Evolutionary conservation across 2,888 invertebrate genomes (phyloP), one percentile per base, ranked within the genome.

Genomic region (Dascillus cervinus): DNA sequence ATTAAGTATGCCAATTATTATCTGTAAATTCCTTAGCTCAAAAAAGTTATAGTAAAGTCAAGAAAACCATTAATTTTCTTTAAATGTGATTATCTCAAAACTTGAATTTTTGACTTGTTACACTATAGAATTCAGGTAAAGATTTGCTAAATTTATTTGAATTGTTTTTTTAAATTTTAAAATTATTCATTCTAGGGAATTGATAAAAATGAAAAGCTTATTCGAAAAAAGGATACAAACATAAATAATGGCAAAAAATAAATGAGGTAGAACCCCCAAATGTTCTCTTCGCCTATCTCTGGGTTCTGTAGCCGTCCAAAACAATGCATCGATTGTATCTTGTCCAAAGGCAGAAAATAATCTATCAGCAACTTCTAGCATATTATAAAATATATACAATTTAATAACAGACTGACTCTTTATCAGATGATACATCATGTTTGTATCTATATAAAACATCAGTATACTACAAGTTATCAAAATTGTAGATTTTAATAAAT

Each of bases 401-500:
- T 99, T 99, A 65, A 99, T 97, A 41, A 97, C 94, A 45, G 96
- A 95, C 60, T 99, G 98, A 53, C 95, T 95, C 62, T 91, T 91
- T 24, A 91, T 87, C 52, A 96, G 73, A 64, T 98, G 97, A 67
- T 98, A 98, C 72, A 97, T 82, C 74, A 97, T 89, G 48, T 95
- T 96, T 21, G 94, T 95, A 62, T 99, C 98, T 43, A 98, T 83
- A 53, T 88, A 86, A 55, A 87, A 82, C 75, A 96, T 87, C 34
- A 86, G 65, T 50, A 83, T 73, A 56, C 86, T 85, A 53, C 89
- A 85, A 19, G 82, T 66, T 42, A 94, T 66, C 56, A 96, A 74
- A 39, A 94, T 85, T 28, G 82, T 72, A n/a, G 90, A 90, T 67
- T 96, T 96, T 8, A 98, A 68, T 32, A 97, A 69, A 72, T 98